These are phyloP conservation scores for Trogon melanurus DNA, from an alignment of 2,113 vertebrate species.

Conservation along the genomic window DNA sequence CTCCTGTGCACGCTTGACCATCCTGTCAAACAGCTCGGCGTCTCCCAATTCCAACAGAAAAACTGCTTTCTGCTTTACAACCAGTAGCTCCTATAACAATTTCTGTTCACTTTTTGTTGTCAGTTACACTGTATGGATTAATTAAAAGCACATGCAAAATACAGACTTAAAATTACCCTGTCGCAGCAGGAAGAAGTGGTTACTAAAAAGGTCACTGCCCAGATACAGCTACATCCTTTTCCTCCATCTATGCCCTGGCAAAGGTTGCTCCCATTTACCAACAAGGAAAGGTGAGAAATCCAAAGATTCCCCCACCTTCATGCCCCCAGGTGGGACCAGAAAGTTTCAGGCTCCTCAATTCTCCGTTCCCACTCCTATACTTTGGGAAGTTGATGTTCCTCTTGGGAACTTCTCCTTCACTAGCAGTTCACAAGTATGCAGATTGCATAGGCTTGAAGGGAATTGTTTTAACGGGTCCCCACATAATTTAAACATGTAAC, in stretches of 20 bases:
- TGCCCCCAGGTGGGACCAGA: background rate
- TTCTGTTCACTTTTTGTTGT: background rate
- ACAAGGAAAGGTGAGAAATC: background rate
- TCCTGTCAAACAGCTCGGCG: rapidly evolving
- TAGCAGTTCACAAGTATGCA: background rate
- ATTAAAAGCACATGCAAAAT: background rate
- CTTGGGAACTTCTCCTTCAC: background rate
- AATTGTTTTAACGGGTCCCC: background rate
- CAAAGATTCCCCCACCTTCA: background rate
- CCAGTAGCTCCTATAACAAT: background rate
- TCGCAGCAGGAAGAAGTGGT: background rate
- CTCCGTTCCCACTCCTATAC: background rate
- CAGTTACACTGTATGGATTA: background rate
- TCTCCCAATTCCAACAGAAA: background rate
- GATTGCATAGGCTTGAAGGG: background rate
- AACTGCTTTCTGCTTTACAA: background rate
- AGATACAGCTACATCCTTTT: background rate
- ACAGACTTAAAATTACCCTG: background rate
- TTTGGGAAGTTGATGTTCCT: background rate
- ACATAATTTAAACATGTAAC: background rate
- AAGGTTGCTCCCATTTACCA: background rate
- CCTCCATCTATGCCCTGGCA: background rate
- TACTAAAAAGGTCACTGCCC: background rate
- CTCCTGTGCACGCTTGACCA: background rate
- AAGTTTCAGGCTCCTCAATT: background rate